These are phyloP conservation scores for Himalopsyche tibetana DNA, from an alignment of 2,888 invertebrate genomes.

Conservation along the genomic window DNA sequence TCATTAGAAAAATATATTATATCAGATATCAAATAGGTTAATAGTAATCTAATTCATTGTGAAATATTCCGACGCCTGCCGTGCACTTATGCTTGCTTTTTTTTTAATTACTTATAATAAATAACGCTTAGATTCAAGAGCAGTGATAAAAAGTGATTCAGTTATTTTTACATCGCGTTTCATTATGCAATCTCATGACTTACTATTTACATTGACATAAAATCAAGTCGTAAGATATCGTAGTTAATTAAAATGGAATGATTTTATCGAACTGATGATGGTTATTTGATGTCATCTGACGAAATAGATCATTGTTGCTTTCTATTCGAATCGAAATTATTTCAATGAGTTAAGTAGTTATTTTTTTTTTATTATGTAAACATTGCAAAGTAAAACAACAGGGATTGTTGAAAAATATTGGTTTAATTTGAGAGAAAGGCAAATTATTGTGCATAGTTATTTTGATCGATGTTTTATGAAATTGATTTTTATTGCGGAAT, in stretches of 20 bases:
- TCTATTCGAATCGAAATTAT: background rate
- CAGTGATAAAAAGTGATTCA: background rate
- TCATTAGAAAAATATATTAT: background rate
- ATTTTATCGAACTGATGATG: constrained; percentile 8
- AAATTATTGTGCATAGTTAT: background rate
- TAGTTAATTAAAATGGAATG: constrained; percentile 10
- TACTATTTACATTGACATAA: background rate
- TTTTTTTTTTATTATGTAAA: constrained; percentile 1
- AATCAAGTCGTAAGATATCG: background rate
- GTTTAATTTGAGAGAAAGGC: constrained; percentile 20
- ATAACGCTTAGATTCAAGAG: background rate
- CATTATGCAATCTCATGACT: constrained; percentile 1
- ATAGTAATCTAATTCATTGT: constrained; percentile 21
- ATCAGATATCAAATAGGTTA: constrained; percentile 19
- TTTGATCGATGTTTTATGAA: too few species aligned
- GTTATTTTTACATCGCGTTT: background rate
- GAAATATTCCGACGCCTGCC: constrained; percentile 19
- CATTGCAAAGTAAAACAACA: background rate
- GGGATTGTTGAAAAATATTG: background rate
- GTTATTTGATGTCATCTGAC: background rate
- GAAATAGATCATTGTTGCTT: background rate
- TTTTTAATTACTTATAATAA: constrained; percentile 2
- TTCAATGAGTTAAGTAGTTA: background rate
- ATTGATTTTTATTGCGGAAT: too few species aligned
- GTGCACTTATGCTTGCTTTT: background rate